These are phyloP conservation scores for Falco concolor DNA, from an alignment of 2,797 vertebrate genomes.

Conservation along the genomic window DNA sequence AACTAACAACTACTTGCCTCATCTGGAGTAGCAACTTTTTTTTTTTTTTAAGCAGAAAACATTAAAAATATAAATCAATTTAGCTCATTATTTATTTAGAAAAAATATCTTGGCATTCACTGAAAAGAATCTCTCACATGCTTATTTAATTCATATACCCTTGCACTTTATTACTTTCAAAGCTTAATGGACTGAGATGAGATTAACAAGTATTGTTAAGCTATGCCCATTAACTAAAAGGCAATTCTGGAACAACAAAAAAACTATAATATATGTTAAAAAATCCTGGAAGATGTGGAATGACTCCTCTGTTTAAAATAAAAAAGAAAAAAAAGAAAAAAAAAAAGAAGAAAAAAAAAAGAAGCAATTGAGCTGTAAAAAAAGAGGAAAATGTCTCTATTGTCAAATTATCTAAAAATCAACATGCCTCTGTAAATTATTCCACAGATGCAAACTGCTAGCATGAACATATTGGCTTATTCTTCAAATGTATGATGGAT, in stretches of 20 bases:
- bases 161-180: neutral
- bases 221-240: neutral
- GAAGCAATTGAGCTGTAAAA: neutral
- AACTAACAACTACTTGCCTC: neutral
- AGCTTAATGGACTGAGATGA: neutral
- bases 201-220: neutral
- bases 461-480: neutral
- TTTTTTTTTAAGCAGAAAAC: neutral
- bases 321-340: too few species aligned
- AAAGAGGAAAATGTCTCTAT: neutral
- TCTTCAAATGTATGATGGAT: neutral
- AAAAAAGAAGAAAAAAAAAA: neutral
- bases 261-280: neutral
- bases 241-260: neutral
- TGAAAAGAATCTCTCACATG: neutral
- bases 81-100: neutral
- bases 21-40: neutral
- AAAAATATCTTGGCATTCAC: neutral
- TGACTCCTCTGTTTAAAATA: neutral
- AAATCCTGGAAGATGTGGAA: neutral
- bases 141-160: neutral
- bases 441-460: neutral
- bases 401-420: neutral
- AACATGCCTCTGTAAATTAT: neutral
- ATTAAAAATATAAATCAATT: neutral